Base-by-base conservation (phyloP, 2,888 invertebrate genomes). In the Acanthacorydalis orientalis region DNA sequence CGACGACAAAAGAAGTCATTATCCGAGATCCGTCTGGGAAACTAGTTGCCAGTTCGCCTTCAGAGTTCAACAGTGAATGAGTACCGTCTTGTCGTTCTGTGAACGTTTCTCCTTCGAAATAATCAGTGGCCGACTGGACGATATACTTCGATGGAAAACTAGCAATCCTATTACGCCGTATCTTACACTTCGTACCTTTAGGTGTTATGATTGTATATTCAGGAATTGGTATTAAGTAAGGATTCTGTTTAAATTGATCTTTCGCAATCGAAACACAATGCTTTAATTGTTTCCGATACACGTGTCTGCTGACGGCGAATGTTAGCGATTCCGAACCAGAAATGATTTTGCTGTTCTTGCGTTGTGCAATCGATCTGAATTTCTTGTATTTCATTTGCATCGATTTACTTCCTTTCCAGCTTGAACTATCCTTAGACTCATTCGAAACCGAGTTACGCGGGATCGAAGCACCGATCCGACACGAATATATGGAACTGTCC, bases 11-110 rank as follows among this genome's bases (percentile, higher is more conserved):
- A 31, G 55, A 51, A 1, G 56, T 59, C 15, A 55, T 57, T 34
- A 62, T 63, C 32, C 60, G 54, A 23, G 62, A 62, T 12, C 60
- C 62, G 43, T 64, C 62, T 61, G 44, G 46, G 38, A 46, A 46
- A 34, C 15, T 12, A 31, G 9, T 16, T 4, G 34, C 33, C 12
- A 44, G 35, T 3, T 32, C 15, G 10, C 44, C 44, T 31, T 48
- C 44, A 33, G 43, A 10, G 4, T 15, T 31, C 6, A 39, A 33
- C 11, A 48, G 38, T 39, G 44, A 43, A 10, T 12, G 31, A 23
- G 44, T 39, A n/a, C 40, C 40, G 38, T 48, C 44, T 38, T 44
- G 38, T 3, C 44, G 39, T 33, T 38, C 39, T 11, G 38, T 44
- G n/a, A 34, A 48, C 6, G 35, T 33, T 33, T 47, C 47, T 7